A percentile compares a stretch with the other conserved stretches of the same genome.
Conservation (phyloP, 30 jellyfish, hydroid and myxozoan genomes). For the Phacellophora camtschatica region DNA sequence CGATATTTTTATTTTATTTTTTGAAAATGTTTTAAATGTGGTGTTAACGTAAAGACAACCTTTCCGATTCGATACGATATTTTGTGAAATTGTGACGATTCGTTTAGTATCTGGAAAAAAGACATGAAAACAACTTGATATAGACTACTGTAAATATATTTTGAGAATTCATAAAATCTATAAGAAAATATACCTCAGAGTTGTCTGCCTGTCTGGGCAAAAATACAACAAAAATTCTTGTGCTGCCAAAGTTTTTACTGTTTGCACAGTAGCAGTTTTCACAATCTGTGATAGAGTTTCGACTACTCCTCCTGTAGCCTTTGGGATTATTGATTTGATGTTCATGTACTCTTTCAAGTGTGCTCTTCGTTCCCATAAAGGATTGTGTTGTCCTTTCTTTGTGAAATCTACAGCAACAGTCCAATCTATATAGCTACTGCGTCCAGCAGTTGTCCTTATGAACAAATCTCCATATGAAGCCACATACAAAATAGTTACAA, state of each 20-base stretch:
- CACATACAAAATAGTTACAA: neutral
- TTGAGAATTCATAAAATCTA: no score
- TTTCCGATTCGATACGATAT: no score
- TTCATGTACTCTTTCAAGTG: neutral
- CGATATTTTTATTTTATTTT: no score
- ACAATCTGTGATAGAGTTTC: constrained; percentile 2
- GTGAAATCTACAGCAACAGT: constrained; percentile 13
- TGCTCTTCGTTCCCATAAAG: neutral
- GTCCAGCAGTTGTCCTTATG: constrained; percentile 15
- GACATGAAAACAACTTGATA: no score
- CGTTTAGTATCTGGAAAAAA: no score
- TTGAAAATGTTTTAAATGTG: no score
- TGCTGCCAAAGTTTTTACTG: neutral
- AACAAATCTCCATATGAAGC: neutral
- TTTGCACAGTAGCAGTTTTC: constrained; percentile 3
- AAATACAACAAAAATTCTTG: neutral
- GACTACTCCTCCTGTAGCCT: neutral
- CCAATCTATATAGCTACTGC: constrained; percentile 11
- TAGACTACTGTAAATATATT: no score
- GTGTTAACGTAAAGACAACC: no score
- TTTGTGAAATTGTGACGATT: no score
- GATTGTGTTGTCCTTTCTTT: neutral
- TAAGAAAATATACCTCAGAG: neutral
- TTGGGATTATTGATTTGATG: neutral
- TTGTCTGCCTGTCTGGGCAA: constrained; percentile 13